Percentiles rank a stretch among this genome's conserved stretches.
Evolutionary conservation across 2,888 invertebrate genomes (phyloP).

Genomic region (Digitonthophagus gazella): DNA sequence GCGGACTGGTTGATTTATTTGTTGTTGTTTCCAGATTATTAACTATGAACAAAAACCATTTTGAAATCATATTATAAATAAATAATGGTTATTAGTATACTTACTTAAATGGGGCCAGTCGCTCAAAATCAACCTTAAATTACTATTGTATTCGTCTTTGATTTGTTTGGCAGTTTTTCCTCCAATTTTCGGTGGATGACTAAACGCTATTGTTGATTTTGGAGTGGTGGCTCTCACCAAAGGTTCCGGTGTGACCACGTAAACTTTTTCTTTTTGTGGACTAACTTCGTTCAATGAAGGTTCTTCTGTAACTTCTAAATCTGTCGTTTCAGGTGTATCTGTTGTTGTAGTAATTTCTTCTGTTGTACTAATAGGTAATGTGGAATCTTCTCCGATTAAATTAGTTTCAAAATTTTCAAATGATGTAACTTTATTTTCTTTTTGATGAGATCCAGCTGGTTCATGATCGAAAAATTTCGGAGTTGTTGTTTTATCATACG

Average conservation of each 20-base stretch:
- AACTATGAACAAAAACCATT: constrained; percentile 51
- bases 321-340: constrained; percentile 16
- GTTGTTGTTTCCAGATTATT: constrained; percentile 56
- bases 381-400: constrained; percentile 37
- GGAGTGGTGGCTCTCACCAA: constrained; percentile 48
- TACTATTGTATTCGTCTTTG: constrained; percentile 31
- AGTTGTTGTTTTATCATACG: constrained; percentile 37
- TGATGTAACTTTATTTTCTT: constrained; percentile 36
- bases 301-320: constrained; percentile 16
- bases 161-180: constrained; percentile 40
- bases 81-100: too few relatives aligned
- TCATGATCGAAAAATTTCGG: constrained; percentile 38
- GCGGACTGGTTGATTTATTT: constrained; percentile 47
- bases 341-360: constrained; percentile 29
- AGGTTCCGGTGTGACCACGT: constrained; percentile 78
- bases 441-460: constrained; percentile 40
- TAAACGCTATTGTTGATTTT: constrained; percentile 39
- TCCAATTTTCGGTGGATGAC: constrained; percentile 46
- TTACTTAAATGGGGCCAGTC: constrained; percentile 54
- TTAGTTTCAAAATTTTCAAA: constrained; percentile 42
- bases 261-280: constrained; percentile 67
- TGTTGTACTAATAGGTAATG: constrained; percentile 23
- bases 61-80: not conserved
- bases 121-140: constrained; percentile 47
- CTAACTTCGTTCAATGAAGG: constrained; percentile 35